Conservation (phyloP, 2,113 vertebrate species). For the Sus scrofa region T2T-Sscrofa CM000812.6:38270501-38271000, state of each 20-base stretch:
- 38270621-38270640: not conserved
- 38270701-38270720: not conserved
- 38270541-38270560: too few relatives aligned
- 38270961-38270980: not conserved
- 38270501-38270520: too few relatives aligned
- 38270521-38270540: too few relatives aligned
- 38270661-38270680: not conserved
- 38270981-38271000: not conserved
- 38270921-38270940: not conserved
- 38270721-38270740: not conserved
- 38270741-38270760: not conserved
- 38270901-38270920: not conserved
- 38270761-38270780: not conserved
- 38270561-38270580: too few relatives aligned
- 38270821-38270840: not conserved
- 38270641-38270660: not conserved
- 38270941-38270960: not conserved
- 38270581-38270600: too few relatives aligned
- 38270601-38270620: not conserved
- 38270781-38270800: not conserved
- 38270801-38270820: not conserved
- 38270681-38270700: not conserved
- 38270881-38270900: not conserved
- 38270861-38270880: not conserved
- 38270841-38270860: not conserved